Conservation (phyloP, 2,888 invertebrate genomes). For the Mesorhabditis spiculigera region DNA sequence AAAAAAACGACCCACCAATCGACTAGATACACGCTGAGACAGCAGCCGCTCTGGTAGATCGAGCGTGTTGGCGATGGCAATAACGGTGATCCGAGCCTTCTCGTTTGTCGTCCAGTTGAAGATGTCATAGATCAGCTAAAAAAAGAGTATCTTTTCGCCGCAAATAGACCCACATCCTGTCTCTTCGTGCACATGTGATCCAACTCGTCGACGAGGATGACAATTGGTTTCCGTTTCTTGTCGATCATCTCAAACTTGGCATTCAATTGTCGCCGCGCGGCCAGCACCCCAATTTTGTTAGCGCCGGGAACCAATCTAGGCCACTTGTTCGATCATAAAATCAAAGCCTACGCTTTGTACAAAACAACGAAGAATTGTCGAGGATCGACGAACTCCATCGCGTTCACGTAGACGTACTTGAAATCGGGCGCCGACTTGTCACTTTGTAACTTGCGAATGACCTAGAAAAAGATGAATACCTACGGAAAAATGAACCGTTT, state of each 20-base stretch:
- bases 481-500: conserved; percentile 67
- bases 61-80: conserved; percentile 97
- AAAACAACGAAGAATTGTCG: conserved; percentile 37
- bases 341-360: conserved; percentile 24
- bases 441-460: conserved; percentile 19
- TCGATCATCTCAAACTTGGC: conserved; percentile 33
- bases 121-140: conserved; percentile 76
- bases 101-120: conserved; percentile 89
- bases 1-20: conserved; percentile 50
- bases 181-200: conserved; percentile 51
- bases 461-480: conserved; percentile 14
- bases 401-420: conserved; percentile 79
- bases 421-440: conserved; percentile 62
- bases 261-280: conserved; percentile 39
- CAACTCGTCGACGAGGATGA: conserved; percentile 80
- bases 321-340: not conserved
- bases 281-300: conserved; percentile 18
- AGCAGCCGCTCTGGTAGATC: conserved; percentile 87
- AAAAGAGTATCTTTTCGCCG: conserved; percentile 63
- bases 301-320: conserved; percentile 7
- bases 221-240: conserved; percentile 61
- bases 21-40: conserved; percentile 61
- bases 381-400: conserved; percentile 80
- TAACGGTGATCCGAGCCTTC: conserved; percentile 76
- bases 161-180: conserved; percentile 36